Percentiles rank a stretch among this genome's conserved stretches.
phyloP scores from a whole-genome alignment of 2,888 invertebrate species.

The Agrochola litura region DNA sequence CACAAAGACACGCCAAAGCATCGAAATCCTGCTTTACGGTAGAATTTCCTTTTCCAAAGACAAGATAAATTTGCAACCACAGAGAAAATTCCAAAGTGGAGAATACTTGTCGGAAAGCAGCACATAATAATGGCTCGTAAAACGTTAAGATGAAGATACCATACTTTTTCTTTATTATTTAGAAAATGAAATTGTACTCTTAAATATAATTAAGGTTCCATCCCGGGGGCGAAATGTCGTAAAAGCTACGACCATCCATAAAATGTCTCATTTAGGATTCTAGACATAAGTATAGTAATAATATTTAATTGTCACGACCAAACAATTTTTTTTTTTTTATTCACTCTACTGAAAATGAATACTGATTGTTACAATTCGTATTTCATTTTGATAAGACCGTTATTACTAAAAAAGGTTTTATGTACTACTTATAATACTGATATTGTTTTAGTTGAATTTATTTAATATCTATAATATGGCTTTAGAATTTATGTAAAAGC shows the following conservation, averaged over 20 bases:
- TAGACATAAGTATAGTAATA: conserved; percentile 43
- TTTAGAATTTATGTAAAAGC: conserved; percentile 1
- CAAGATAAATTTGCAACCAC: background rate
- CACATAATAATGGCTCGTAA: conserved; percentile 23
- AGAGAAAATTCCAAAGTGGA: conserved; percentile 15
- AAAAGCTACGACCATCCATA: conserved; percentile 52
- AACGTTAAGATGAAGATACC: conserved; percentile 16
- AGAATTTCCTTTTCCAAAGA: background rate
- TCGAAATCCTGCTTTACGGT: background rate
- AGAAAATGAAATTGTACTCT: conserved; percentile 50
- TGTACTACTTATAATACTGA: background rate
- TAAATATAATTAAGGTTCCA: conserved; percentile 57
- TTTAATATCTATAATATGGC: background rate
- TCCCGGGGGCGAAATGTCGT: conserved; percentile 47
- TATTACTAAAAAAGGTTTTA: conserved; percentile 17
- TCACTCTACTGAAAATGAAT: conserved; percentile 39
- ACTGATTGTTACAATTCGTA: conserved; percentile 32
- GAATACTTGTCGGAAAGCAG: conserved; percentile 26
- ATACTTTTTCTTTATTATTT: conserved; percentile 58
- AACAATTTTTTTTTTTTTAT: conserved; percentile 51
- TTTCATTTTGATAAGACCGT: conserved; percentile 30
- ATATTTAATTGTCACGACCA: conserved; percentile 48
- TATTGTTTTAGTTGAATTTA: background rate
- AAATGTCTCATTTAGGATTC: conserved; percentile 58
- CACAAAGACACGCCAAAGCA: conserved; percentile 4